phyloP scores from a whole-genome alignment of 2,797 vertebrate genomes.

The Leucoraja ocellata region DNA sequence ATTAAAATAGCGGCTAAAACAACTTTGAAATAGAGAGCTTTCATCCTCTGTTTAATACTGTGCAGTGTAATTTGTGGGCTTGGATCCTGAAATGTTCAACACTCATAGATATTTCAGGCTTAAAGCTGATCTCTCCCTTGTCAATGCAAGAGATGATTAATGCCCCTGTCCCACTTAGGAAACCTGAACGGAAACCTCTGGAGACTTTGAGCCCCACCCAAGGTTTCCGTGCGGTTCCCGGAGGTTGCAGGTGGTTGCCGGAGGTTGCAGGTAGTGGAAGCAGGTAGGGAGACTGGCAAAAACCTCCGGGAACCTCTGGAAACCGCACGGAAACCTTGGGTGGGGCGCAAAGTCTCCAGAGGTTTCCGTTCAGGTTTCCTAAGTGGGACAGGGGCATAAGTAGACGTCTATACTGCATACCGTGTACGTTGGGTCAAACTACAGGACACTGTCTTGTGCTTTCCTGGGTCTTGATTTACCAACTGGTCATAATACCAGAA shows the following conservation, averaged over 20 bases:
- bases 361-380: no score
- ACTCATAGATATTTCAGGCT: constrained; percentile 10
- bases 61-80: neutral
- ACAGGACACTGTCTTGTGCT: neutral
- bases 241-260: no score
- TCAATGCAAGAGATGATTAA: neutral
- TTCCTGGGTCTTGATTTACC: neutral
- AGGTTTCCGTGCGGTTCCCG: no score
- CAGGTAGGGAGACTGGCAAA: no score
- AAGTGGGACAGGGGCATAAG: neutral
- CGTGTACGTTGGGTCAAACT: neutral
- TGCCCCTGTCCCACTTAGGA: no score
- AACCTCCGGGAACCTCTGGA: no score
- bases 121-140: neutral
- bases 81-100: neutral
- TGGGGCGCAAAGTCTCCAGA: no score
- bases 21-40: neutral
- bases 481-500: neutral
- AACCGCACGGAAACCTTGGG: no score
- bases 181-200: no score
- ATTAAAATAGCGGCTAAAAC: neutral
- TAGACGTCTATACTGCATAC: neutral
- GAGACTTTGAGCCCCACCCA: no score
- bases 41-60: neutral
- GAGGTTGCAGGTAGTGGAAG: no score